Evolutionary conservation across 2,797 vertebrate species (phyloP).

Genomic region (Typhlichthys eigenmanni): DNA sequence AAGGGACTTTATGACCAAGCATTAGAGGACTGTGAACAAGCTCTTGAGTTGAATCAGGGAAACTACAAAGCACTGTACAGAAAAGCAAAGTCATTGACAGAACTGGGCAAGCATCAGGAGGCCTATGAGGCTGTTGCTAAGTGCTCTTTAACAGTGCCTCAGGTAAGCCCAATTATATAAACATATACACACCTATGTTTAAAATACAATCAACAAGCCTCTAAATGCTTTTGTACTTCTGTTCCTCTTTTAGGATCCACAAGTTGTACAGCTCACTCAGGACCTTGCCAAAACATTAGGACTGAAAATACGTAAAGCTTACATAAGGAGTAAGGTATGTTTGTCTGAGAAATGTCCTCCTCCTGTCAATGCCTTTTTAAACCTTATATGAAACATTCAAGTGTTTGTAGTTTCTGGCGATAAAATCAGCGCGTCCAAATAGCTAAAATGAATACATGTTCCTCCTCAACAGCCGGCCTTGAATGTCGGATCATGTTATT

Average conservation of each 20-base stretch:
- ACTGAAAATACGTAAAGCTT: slow-evolving; percentile 97
- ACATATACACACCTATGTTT: background rate
- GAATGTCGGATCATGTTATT: slow-evolving; percentile 78
- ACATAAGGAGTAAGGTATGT: slow-evolving; percentile 91
- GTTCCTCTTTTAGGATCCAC: slow-evolving; percentile 82
- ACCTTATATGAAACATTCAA: too few relatives aligned
- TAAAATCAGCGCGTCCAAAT: background rate
- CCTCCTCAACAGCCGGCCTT: slow-evolving; percentile 82
- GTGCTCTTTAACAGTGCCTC: slow-evolving; percentile 92
- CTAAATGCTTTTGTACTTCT: background rate
- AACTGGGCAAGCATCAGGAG: slow-evolving; percentile 86
- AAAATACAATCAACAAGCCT: background rate
- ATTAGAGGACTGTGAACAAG: slow-evolving; percentile 89
- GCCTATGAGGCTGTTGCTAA: slow-evolving; percentile 94
- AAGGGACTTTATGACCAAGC: slow-evolving; percentile 89
- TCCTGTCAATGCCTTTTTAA: too few relatives aligned
- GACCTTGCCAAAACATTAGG: slow-evolving; percentile 93
- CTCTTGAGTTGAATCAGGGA: slow-evolving; percentile 84
- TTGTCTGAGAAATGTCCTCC: background rate
- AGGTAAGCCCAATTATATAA: slow-evolving; percentile 75
- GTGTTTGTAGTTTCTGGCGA: too few relatives aligned
- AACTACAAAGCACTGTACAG: slow-evolving; percentile 92
- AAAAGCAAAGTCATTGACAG: slow-evolving; percentile 89
- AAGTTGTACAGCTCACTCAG: slow-evolving; percentile 93
- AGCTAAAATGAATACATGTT: background rate